Base-by-base conservation (phyloP, 2,797 vertebrate genomes). In the Basileuterus tristriatus region DNA sequence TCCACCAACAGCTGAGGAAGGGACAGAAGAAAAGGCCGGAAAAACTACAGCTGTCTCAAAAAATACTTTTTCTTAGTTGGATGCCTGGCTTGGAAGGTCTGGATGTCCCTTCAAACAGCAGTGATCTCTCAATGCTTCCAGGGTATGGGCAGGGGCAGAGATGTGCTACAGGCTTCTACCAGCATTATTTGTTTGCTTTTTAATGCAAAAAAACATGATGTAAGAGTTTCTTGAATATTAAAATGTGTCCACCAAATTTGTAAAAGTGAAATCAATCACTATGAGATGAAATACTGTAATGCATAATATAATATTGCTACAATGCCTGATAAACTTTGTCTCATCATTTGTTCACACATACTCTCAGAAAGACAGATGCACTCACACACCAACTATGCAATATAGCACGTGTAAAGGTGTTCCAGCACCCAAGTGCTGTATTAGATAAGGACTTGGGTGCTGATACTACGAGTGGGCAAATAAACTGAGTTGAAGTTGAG, bases 281-380 rank as follows among this genome's bases (percentile, higher is more conserved):
- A 29, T 1, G 6, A 65, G 43, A 78, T 80, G 63, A 36, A 87
- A 78, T 78, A 96, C 6, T 75, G 34, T 37, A 63, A 81, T 10
- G 20, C 36, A 67, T 34, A 13, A 22, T 52, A 74, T 15, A 92
- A 74, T 86, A 97, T 47, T 89, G 46, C 92, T 95, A 92, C 75
- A 96, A 68, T 36, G 86, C 68, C 94, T 95, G 36, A 64, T 82
- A 87, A 83, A 87, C 63, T 85, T 87, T 53, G 65, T 87, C 81
- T 93, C 47, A 87, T 52, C 50, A 22, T 68, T 94, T 72, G 30
- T 47, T 92, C 93, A 86, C 62, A 87, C 20, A 6, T 2, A 12
- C 78, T 37, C 34, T 87, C 91, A 47, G 13, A 46, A 3, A 78
- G 46, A 93, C 43, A 85, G 12, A 72, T 8, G 22, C 30, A 30